phyloP scores from a whole-genome alignment of 2,113 vertebrate species.

The Marmota flaviventris region DNA sequence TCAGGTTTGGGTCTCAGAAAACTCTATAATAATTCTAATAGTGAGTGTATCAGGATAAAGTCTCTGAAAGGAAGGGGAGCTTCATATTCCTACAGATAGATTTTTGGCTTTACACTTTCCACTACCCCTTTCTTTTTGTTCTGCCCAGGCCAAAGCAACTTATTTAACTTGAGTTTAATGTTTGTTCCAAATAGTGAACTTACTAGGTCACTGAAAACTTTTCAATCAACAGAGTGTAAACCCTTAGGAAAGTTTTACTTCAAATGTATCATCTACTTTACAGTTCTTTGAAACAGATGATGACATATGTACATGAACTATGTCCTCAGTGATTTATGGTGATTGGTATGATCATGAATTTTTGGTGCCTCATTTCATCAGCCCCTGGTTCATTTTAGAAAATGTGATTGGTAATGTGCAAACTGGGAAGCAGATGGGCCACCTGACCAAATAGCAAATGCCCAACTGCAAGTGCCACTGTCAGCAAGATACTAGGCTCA shows the following conservation, averaged over 20 bases:
- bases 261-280: neutral
- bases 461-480: too few relatives aligned
- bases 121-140: neutral
- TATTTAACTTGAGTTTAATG: constrained; percentile 29
- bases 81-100: neutral
- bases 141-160: neutral
- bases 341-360: neutral
- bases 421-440: neutral
- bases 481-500: too few relatives aligned
- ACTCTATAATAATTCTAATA: neutral
- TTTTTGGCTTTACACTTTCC: constrained; percentile 18
- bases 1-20: neutral
- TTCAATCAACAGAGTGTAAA: neutral
- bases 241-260: neutral
- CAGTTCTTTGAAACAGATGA: neutral
- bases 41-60: neutral
- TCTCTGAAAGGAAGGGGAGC: neutral
- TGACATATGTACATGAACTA: neutral
- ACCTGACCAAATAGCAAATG: neutral
- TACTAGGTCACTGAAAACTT: neutral
- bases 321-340: constrained; percentile 9
- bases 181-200: constrained; percentile 9
- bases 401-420: too few relatives aligned
- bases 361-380: constrained; percentile 28
- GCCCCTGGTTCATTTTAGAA: neutral